Evolutionary conservation across 2,113 vertebrate genomes (phyloP).

Genomic region (Tragelaphus imberbis): DNA sequence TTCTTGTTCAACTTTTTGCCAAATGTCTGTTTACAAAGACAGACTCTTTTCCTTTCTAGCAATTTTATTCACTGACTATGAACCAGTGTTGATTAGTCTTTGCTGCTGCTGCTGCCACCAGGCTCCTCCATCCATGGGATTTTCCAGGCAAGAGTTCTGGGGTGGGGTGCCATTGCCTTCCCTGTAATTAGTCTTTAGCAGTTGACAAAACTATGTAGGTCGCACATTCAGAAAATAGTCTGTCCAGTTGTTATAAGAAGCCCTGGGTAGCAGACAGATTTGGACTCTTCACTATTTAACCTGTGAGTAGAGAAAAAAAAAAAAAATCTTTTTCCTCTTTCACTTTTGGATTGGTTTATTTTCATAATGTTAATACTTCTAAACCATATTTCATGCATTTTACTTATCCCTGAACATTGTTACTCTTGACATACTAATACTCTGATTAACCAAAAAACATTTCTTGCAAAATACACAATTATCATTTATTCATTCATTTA

Average conservation of each 20-base stretch:
- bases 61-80: slow-evolving; percentile 56
- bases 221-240: background rate
- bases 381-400: background rate
- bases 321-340: background rate
- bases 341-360: background rate
- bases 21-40: slow-evolving; percentile 57
- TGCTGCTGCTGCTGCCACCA: background rate
- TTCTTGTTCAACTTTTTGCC: slow-evolving; percentile 42
- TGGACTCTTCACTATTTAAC: slow-evolving; percentile 12
- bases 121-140: too few species aligned
- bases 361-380: background rate
- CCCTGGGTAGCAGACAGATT: background rate
- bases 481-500: background rate
- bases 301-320: background rate
- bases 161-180: too few species aligned
- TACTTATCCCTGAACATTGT: background rate
- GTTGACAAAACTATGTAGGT: slow-evolving; percentile 46
- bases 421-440: background rate
- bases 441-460: background rate
- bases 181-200: slow-evolving; percentile 68
- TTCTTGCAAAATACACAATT: background rate
- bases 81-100: slow-evolving; percentile 71
- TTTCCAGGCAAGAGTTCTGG: too few species aligned
- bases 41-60: slow-evolving; percentile 50
- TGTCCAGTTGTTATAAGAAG: slow-evolving; percentile 47